A percentile compares a stretch with the other conserved stretches of the same genome.
These are phyloP conservation scores for Dicyrtoma fusca DNA, from an alignment of 2,888 invertebrate genomes.

Conservation along the genomic window DNA sequence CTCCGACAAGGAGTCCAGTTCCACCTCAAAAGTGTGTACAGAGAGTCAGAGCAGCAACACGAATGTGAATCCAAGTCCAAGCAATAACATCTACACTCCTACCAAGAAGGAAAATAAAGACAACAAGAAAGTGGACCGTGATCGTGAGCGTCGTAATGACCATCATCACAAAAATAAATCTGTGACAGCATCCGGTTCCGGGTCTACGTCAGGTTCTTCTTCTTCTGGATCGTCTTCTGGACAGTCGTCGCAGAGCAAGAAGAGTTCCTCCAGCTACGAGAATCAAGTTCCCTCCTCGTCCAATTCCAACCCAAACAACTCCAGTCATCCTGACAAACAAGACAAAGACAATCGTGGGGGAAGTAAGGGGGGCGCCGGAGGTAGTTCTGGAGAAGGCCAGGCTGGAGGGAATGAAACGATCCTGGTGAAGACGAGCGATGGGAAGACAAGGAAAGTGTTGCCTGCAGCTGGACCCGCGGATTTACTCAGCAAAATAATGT, in stretches of 20 bases:
- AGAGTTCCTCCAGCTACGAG: too few relatives aligned
- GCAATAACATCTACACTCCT: too few relatives aligned
- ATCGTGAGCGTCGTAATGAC: too few relatives aligned
- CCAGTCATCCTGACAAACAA: not conserved
- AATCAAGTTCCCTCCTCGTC: not conserved
- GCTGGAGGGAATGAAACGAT: constrained; percentile 45
- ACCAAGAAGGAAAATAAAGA: too few relatives aligned
- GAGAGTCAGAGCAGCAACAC: not conserved
- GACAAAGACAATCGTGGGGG: not conserved
- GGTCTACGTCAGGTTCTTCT: too few relatives aligned
- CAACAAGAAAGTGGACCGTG: too few relatives aligned
- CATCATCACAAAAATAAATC: too few relatives aligned
- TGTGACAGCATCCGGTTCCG: too few relatives aligned
- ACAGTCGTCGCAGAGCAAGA: too few relatives aligned
- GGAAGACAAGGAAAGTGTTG: constrained; percentile 50
- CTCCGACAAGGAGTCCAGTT: too few relatives aligned
- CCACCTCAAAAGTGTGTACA: not conserved
- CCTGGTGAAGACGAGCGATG: constrained; percentile 51
- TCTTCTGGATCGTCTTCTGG: too few relatives aligned
- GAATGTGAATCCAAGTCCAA: too few relatives aligned
- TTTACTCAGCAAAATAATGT: constrained; percentile 50
- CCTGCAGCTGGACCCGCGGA: constrained; percentile 50
- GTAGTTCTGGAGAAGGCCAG: constrained; percentile 2
- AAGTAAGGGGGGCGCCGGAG: not conserved
- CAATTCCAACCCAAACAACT: not conserved